Evolutionary conservation across 1,140 invertebrate species (phyloP), one percentile per base, ranked within the genome.

Genomic region (Potamilus streckersoni): DNA sequence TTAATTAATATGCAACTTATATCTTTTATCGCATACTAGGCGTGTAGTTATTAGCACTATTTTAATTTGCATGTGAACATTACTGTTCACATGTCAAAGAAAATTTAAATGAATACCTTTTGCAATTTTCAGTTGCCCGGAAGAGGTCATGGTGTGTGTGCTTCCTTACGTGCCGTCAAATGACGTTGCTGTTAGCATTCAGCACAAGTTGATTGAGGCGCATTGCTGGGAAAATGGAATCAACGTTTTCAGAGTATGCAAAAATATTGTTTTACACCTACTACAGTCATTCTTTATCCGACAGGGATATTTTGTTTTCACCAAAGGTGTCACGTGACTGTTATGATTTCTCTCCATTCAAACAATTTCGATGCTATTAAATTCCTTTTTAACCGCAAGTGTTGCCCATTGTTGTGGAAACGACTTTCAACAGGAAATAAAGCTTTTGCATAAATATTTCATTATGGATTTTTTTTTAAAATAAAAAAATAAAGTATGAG

Each of bases 111-210:
- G 4, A 31, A 31, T 31, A 31, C 27, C 27, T 31, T 31, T 2
- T 31, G 27, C 27, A 31, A 31, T 31, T 31, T 61, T 61, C 74
- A 76, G 74, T 16, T 76, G 74, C 15, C 74, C 74, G 27, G 74
- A 76, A 55, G 69, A 76, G 65, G 74, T 76, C n/a, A 76, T 76
- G 74, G n/a, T 76, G n/a, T 76, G 74, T 70, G 38, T 76, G 11
- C 20, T 76, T 8, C 74, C 74, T 16, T 65, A 64, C 23, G 69
- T 71, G 15, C 60, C 68, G 12, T 61, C 66, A 17, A 31, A 17
- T 19, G 62, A 71, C 56, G 61, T 61, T 17, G 55, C 71, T 23
- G 60, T 76, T 49, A 76, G 71, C 49, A 76, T 76, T n/a, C 74
- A 76, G 20, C 74, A 76, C 56, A 76, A 76, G 49, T 31, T 76